phyloP scores from a whole-genome alignment of 1,140 invertebrate species.

The Elymnias hypermnestra region DNA sequence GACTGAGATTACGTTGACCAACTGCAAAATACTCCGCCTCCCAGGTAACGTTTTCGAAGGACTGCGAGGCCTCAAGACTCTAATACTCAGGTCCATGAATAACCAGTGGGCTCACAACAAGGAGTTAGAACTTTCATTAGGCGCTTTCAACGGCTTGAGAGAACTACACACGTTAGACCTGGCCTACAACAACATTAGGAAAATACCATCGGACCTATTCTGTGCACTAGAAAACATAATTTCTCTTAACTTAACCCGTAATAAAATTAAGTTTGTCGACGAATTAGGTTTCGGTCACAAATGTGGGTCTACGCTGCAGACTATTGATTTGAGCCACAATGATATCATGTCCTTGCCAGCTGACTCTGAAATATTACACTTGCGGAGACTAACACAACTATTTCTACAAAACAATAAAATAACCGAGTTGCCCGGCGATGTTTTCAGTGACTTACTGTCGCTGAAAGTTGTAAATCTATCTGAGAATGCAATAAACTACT shows the following conservation, averaged over 20 bases:
- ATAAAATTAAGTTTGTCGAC: constrained; percentile 82
- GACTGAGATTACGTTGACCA: constrained; percentile 80
- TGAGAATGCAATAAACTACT: constrained; percentile 82
- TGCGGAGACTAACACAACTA: constrained; percentile 83
- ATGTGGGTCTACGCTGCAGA: constrained; percentile 78
- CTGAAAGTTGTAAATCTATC: constrained; percentile 87
- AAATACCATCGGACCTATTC: constrained; percentile 82
- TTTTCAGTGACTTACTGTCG: constrained; percentile 81
- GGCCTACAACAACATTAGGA: constrained; percentile 83
- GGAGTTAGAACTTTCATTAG: constrained; percentile 78
- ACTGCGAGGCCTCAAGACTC: constrained; percentile 81
- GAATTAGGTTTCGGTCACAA: constrained; percentile 80
- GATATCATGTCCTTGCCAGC: constrained; percentile 81
- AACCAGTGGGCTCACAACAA: constrained; percentile 80
- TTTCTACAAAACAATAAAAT: constrained; percentile 86
- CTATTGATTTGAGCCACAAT: constrained; percentile 84
- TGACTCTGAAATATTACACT: constrained; percentile 80
- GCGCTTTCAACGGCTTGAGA: constrained; percentile 80
- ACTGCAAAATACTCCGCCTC: constrained; percentile 84
- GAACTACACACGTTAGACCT: constrained; percentile 84
- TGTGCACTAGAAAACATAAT: constrained; percentile 84
- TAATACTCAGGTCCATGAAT: constrained; percentile 83
- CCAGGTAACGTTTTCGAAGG: constrained; percentile 83
- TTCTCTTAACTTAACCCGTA: constrained; percentile 85
- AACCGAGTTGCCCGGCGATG: constrained; percentile 79